Percentiles rank a stretch among this genome's conserved stretches.
These are phyloP conservation scores for Delichon dasypus DNA, from an alignment of 2,797 vertebrate genomes.

Conservation along the genomic window DNA sequence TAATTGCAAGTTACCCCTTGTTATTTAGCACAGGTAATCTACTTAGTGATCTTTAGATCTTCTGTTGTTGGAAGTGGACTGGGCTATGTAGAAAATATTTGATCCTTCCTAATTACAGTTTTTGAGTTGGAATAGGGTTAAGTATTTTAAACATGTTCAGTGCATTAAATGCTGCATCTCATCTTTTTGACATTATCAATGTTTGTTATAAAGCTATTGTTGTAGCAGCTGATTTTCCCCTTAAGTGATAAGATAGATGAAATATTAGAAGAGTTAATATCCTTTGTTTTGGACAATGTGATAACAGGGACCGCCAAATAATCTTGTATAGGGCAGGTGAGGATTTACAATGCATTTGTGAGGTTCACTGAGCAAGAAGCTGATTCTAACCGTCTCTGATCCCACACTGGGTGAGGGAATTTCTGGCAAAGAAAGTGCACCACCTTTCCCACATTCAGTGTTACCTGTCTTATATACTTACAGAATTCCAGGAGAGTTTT, in stretches of 20 bases:
- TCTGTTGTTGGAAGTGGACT: neutral
- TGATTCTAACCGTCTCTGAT: neutral
- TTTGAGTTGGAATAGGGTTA: neutral
- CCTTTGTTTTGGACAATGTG: neutral
- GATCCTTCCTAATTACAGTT: neutral
- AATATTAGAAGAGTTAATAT: neutral
- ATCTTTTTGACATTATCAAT: neutral
- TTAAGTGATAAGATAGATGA: neutral
- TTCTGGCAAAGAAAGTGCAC: neutral
- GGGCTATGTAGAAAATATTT: neutral
- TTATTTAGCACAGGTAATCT: neutral
- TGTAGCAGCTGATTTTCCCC: neutral
- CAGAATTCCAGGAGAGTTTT: neutral
- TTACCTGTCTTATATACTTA: neutral
- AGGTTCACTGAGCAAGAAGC: neutral
- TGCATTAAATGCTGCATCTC: neutral
- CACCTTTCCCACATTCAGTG: neutral
- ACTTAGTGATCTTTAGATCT: neutral
- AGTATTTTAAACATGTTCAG: neutral
- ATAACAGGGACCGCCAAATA: neutral
- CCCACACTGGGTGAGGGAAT: fast-evolving
- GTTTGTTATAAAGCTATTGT: neutral
- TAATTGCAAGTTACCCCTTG: neutral
- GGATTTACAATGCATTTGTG: neutral
- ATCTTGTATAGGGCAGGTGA: neutral